These are phyloP conservation scores for Chloebia gouldiae DNA, from an alignment of 2,113 vertebrate species.

Conservation along the genomic window DNA sequence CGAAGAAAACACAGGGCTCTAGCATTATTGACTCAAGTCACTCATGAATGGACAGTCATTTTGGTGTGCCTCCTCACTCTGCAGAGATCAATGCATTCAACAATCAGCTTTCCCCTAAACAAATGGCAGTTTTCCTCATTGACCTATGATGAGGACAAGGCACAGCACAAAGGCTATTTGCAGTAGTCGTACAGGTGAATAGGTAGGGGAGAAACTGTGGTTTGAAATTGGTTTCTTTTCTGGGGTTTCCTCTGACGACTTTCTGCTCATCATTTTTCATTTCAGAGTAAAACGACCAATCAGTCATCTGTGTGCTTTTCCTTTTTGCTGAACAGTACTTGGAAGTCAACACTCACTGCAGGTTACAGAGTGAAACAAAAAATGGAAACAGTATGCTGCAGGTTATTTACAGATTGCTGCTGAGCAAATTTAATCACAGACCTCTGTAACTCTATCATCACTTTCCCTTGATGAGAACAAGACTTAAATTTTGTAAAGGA, in stretches of 20 bases:
- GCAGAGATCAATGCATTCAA: not conserved
- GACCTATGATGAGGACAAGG: not conserved
- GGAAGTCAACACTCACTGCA: conserved; percentile 52
- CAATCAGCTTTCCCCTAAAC: not conserved
- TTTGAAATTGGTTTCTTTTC: not conserved
- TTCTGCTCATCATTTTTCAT: conserved; percentile 27
- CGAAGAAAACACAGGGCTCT: not conserved
- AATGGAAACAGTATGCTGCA: conserved; percentile 56
- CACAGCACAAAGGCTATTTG: not conserved
- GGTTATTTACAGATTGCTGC: conserved; percentile 72
- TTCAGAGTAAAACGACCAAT: conserved; percentile 10
- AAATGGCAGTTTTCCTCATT: not conserved
- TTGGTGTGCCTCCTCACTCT: not conserved
- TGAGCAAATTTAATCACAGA: conserved; percentile 74
- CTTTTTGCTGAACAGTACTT: conserved; percentile 35
- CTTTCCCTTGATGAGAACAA: conserved; percentile 74
- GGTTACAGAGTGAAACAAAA: conserved; percentile 61
- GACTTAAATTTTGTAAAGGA: conserved; percentile 73
- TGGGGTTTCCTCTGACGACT: conserved; percentile 27
- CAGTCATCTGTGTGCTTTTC: not conserved
- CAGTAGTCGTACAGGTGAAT: not conserved
- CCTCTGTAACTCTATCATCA: conserved; percentile 68
- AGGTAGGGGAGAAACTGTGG: not conserved
- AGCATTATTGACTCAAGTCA: not conserved
- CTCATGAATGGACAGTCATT: not conserved